A percentile compares a stretch with the other conserved stretches of the same genome.
Evolutionary conservation across 2,888 invertebrate species (phyloP).

Genomic region (Lathronympha strigana): DNA sequence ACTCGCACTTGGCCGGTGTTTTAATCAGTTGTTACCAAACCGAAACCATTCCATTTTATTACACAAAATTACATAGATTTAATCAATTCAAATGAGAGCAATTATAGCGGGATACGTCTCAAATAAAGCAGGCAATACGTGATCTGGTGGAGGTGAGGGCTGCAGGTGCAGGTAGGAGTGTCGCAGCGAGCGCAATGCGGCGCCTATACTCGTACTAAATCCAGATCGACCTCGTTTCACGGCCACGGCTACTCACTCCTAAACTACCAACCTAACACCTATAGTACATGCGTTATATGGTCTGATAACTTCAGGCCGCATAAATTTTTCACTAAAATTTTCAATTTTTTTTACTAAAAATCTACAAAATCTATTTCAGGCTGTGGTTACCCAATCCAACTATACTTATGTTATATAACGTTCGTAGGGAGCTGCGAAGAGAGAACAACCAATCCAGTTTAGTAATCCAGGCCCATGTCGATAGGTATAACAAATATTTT

Average conservation of each 20-base stretch:
- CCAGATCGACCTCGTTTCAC: constrained; percentile 71
- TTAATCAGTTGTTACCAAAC: too few relatives aligned
- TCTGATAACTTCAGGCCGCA: too few relatives aligned
- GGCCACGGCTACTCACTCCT: constrained; percentile 51
- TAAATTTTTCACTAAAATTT: too few relatives aligned
- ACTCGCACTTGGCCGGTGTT: too few relatives aligned
- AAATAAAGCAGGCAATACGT: constrained; percentile 2
- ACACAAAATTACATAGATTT: background rate
- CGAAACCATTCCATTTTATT: background rate
- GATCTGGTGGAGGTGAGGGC: constrained; percentile 54
- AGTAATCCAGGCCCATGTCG: too few relatives aligned
- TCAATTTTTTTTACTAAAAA: too few relatives aligned
- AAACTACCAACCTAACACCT: constrained; percentile 18
- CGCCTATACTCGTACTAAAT: constrained; percentile 58
- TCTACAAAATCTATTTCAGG: too few relatives aligned
- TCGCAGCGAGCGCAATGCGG: constrained; percentile 79
- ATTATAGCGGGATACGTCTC: background rate
- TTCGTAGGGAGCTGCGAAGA: too few relatives aligned
- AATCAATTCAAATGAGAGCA: constrained; percentile 6
- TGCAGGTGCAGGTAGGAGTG: constrained; percentile 66
- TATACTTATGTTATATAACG: too few relatives aligned
- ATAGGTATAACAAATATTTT: background rate
- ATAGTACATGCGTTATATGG: background rate
- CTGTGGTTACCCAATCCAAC: too few relatives aligned
- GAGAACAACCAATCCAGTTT: too few relatives aligned